Percentiles rank a stretch among this genome's conserved stretches.
phyloP scores from a whole-genome alignment of 2,797 vertebrate genomes.

The Phrynocephalus guinanensis region DNA sequence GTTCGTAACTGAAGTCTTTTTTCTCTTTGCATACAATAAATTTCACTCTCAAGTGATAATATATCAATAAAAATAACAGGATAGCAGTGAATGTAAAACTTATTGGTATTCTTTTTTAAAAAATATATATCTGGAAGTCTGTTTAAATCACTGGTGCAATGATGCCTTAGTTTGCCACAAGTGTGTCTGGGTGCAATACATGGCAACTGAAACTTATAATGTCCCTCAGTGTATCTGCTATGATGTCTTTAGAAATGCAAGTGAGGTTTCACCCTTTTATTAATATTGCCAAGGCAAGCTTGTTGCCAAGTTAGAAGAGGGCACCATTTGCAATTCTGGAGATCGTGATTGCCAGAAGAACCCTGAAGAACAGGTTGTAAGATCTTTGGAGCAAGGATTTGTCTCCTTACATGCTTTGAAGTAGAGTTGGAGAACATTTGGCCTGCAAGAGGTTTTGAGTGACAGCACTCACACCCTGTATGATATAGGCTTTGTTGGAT shows the following conservation, averaged over 20 bases:
- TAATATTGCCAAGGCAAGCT: background rate
- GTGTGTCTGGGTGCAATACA: background rate
- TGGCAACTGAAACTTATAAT: background rate
- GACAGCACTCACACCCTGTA: background rate
- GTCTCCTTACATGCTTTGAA: background rate
- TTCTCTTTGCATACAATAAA: background rate
- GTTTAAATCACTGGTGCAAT: background rate
- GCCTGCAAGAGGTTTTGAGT: background rate
- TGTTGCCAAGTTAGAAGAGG: background rate
- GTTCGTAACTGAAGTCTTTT: background rate
- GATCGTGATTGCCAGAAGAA: background rate
- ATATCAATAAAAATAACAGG: background rate
- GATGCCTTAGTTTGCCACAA: slow-evolving; percentile 21
- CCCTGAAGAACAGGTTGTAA: background rate
- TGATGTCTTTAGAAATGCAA: background rate
- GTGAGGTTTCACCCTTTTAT: background rate
- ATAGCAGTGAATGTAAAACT: background rate
- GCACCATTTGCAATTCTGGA: background rate
- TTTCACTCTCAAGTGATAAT: background rate
- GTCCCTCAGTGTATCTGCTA: background rate
- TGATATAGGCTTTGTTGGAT: background rate
- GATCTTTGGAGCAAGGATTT: background rate
- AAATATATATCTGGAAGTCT: background rate
- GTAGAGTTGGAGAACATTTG: background rate
- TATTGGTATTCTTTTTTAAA: background rate